phyloP scores from a whole-genome alignment of 1,140 invertebrate genomes.

The Propsilocerus akamusi region DNA sequence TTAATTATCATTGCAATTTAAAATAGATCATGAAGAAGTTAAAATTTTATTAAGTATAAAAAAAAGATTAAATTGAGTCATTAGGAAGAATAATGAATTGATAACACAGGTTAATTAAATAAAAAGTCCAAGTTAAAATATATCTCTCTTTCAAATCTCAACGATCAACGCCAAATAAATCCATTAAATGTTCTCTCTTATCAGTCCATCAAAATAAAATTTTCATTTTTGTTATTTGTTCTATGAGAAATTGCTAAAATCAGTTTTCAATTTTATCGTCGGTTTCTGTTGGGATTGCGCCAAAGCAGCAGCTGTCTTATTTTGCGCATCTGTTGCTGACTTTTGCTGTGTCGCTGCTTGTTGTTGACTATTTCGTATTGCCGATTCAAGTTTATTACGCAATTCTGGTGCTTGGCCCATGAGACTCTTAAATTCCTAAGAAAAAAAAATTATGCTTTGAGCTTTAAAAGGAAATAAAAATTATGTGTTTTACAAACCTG shows the following conservation, averaged over 20 bases:
- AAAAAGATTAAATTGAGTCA: not conserved
- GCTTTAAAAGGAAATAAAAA: constrained; percentile 5
- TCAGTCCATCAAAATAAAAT: not conserved
- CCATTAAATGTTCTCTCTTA: too few species aligned
- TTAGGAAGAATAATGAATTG: not conserved
- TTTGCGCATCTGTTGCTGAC: constrained; percentile 23
- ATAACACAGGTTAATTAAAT: too few species aligned
- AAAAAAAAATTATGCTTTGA: constrained; percentile 10
- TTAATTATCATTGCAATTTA: too few species aligned
- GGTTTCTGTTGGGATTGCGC: constrained; percentile 38
- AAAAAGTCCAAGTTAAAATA: not conserved
- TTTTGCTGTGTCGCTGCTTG: constrained; percentile 26
- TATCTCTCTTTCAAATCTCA: not conserved
- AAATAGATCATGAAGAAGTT: too few species aligned
- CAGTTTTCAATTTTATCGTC: constrained; percentile 86
- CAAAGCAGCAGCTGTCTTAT: constrained; percentile 25
- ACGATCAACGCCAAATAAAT: too few species aligned
- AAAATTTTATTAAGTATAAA: not conserved
- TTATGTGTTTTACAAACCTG: constrained; percentile 32
- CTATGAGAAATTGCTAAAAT: constrained; percentile 73
- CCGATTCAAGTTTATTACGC: constrained; percentile 63
- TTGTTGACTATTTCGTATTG: constrained; percentile 58
- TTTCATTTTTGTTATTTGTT: not conserved
- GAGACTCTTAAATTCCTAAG: constrained; percentile 73
- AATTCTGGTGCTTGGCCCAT: constrained; percentile 67